These are phyloP conservation scores for Syngnathoides biaculeatus DNA, from an alignment of 2,113 vertebrate species.

Conservation along the genomic window DNA sequence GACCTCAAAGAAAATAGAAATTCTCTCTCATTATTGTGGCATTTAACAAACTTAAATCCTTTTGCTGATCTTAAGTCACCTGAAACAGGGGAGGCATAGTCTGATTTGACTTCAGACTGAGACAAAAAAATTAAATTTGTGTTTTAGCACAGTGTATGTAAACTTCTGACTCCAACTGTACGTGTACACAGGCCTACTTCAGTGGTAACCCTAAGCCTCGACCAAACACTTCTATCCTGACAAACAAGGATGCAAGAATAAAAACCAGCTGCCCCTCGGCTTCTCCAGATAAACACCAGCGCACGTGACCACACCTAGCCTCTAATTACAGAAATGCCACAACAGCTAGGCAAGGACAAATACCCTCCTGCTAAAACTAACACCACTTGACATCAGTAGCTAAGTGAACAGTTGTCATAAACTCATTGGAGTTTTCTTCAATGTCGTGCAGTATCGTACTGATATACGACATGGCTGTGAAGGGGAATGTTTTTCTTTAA, in stretches of 20 bases:
- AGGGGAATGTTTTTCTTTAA: constrained; percentile 17
- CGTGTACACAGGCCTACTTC: not conserved
- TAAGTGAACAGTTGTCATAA: not conserved
- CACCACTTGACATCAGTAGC: not conserved
- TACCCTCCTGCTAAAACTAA: not conserved
- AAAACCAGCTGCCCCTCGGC: not conserved
- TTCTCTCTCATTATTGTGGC: too few relatives aligned
- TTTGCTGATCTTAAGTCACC: too few relatives aligned
- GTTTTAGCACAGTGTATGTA: too few relatives aligned
- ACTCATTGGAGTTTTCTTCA: not conserved
- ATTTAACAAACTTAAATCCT: too few relatives aligned
- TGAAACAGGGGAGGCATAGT: too few relatives aligned
- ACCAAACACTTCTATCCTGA: not conserved
- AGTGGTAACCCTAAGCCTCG: not conserved
- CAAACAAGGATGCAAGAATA: not conserved
- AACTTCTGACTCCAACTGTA: too few relatives aligned
- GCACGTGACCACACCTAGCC: not conserved
- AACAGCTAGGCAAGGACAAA: not conserved
- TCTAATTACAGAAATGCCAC: constrained; percentile 4
- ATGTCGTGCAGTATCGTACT: not conserved
- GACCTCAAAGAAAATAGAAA: too few relatives aligned
- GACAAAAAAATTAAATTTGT: too few relatives aligned
- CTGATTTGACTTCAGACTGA: too few relatives aligned
- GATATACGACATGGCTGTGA: constrained; percentile 3
- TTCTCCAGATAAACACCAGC: not conserved